phyloP scores from a whole-genome alignment of 2,888 invertebrate genomes.

The Hydropsyche betteni region DNA sequence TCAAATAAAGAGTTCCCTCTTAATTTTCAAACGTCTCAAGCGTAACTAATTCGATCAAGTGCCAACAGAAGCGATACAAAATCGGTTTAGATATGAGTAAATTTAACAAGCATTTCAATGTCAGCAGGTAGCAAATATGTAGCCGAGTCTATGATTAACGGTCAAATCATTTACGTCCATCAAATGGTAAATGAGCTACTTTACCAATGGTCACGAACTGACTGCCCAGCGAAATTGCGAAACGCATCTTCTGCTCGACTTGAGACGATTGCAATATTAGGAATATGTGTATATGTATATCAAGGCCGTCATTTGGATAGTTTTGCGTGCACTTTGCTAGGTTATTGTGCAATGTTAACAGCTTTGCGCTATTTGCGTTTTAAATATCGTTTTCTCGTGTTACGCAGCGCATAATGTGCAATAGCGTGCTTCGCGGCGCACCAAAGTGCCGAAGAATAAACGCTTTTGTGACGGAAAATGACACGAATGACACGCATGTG shows the following conservation, averaged over 20 bases:
- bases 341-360: slow-evolving; percentile 20
- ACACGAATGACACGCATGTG: no score
- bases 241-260: not conserved
- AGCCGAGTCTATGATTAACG: slow-evolving; percentile 1
- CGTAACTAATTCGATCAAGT: no score
- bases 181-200: slow-evolving; percentile 14
- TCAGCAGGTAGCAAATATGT: not conserved
- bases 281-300: not conserved
- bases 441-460: no score
- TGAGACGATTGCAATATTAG: not conserved
- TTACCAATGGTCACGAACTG: slow-evolving; percentile 5
- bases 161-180: slow-evolving; percentile 6
- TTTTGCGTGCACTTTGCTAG: slow-evolving; percentile 14
- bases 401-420: no score
- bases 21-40: no score
- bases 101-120: not conserved
- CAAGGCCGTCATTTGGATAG: slow-evolving; percentile 1
- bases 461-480: no score
- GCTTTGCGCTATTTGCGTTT: not conserved
- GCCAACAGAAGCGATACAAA: no score
- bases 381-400: slow-evolving; percentile 10
- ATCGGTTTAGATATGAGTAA: no score
- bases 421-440: no score
- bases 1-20: no score
- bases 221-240: slow-evolving; percentile 6